Percentiles rank a stretch among this genome's conserved stretches.
Evolutionary conservation across 2,888 invertebrate species (phyloP).

Genomic region (Trichogramma dendrolimi): DNA sequence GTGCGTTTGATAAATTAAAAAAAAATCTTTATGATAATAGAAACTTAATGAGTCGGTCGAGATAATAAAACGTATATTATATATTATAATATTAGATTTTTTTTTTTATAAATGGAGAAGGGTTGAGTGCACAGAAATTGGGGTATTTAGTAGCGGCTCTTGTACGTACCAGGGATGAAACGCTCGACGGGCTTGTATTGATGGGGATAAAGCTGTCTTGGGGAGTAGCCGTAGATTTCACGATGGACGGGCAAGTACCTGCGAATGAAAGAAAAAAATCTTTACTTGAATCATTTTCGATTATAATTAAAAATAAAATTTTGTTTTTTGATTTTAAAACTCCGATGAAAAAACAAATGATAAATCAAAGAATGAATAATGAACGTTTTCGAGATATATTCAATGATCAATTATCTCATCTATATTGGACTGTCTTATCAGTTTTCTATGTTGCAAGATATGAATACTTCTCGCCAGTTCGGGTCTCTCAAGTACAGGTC

Average conservation of each 20-base stretch:
- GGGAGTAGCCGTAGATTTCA: slow-evolving; percentile 85
- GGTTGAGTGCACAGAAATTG: slow-evolving; percentile 28
- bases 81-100: neutral
- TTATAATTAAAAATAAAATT: neutral
- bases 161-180: slow-evolving; percentile 82
- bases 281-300: neutral
- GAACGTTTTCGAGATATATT: too few species aligned
- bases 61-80: slow-evolving; percentile 3
- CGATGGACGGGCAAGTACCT: slow-evolving; percentile 83
- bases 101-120: slow-evolving; percentile 18
- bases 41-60: slow-evolving; percentile 10
- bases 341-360: neutral
- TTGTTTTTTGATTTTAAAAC: neutral
- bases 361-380: neutral
- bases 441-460: too few species aligned
- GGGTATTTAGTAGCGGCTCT: slow-evolving; percentile 23
- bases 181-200: slow-evolving; percentile 73
- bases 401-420: too few species aligned
- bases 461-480: neutral
- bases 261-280: slow-evolving; percentile 12
- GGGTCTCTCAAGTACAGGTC: too few species aligned
- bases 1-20: too few species aligned
- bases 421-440: too few species aligned
- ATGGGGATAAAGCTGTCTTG: slow-evolving; percentile 81
- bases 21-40: neutral